Percentiles rank a stretch among this genome's conserved stretches.
Evolutionary conservation across 2,113 vertebrate species (phyloP).

Genomic region (Larimichthys polyactis): DNA sequence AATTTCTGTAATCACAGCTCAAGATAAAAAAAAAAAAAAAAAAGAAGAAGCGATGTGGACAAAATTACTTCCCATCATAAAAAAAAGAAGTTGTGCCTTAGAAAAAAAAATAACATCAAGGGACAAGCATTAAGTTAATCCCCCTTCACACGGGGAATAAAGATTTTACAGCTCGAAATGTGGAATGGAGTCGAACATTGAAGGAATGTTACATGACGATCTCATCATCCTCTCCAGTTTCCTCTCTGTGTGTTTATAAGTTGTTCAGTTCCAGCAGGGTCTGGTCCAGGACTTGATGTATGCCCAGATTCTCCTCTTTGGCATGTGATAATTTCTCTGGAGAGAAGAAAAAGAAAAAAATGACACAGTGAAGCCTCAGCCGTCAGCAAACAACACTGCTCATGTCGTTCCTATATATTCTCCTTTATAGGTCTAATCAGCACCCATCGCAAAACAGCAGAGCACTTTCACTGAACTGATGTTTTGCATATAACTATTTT

Average conservation of each 20-base stretch:
- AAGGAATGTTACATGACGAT: conserved; percentile 79
- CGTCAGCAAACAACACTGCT: conserved; percentile 6
- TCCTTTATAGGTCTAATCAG: conserved; percentile 14
- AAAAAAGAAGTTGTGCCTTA: conserved; percentile 52
- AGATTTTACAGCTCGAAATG: conserved; percentile 74
- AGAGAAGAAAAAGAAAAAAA: conserved; percentile 33
- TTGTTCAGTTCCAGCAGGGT: conserved; percentile 95
- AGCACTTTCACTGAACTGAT: conserved; percentile 47
- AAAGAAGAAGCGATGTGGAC: conserved; percentile 29
- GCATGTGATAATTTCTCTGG: conserved; percentile 92
- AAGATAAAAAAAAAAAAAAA: conserved; percentile 11
- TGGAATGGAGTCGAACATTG: conserved; percentile 79
- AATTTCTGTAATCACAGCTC: conserved; percentile 53
- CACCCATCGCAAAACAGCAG: conserved; percentile 1
- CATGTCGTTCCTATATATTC: conserved; percentile 10
- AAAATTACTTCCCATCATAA: conserved; percentile 50
- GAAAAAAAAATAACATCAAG: conserved; percentile 52
- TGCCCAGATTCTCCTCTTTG: conserved; percentile 93
- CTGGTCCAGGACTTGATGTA: conserved; percentile 96
- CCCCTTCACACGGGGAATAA: conserved; percentile 63
- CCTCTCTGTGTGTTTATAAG: conserved; percentile 86
- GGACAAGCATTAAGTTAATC: conserved; percentile 79
- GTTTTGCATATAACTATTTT: conserved; percentile 66
- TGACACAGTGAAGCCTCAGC: conserved; percentile 37
- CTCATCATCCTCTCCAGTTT: conserved; percentile 68